phyloP scores from a whole-genome alignment of 1,140 invertebrate species.

The Eurosta solidaginis region DNA sequence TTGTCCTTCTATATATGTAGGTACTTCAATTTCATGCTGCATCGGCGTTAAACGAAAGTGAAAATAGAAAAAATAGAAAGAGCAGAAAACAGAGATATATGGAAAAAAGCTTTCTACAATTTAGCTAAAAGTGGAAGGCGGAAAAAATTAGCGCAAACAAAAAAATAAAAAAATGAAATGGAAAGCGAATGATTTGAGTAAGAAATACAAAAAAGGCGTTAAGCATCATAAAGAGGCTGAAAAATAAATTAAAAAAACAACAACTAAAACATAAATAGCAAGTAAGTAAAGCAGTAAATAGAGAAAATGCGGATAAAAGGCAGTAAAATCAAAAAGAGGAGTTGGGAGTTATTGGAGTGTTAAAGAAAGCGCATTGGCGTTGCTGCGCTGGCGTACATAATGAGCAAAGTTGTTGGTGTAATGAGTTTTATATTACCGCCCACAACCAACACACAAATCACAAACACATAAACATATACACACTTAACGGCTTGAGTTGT shows the following conservation, averaged over 20 bases:
- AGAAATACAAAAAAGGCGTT: constrained; percentile 4
- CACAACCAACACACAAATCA: not conserved
- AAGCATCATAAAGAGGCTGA: constrained; percentile 7
- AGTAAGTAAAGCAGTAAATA: too few species aligned
- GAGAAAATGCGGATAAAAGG: not conserved
- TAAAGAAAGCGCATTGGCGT: not conserved
- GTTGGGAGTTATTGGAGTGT: not conserved
- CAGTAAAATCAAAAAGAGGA: not conserved
- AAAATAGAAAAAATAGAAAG: constrained; percentile 4
- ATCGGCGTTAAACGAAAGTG: constrained; percentile 12
- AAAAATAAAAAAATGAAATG: constrained; percentile 21
- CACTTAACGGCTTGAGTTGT: not conserved
- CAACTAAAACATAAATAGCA: not conserved
- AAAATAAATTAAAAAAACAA: constrained; percentile 9
- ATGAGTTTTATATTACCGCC: constrained; percentile 26
- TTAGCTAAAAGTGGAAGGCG: not conserved
- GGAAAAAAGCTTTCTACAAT: too few species aligned
- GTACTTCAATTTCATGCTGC: not conserved
- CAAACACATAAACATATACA: not conserved
- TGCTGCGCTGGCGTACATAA: not conserved
- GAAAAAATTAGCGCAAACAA: constrained; percentile 27
- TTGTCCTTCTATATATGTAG: not conserved
- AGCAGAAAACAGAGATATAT: not conserved
- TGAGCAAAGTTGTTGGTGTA: constrained; percentile 30
- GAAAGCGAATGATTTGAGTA: constrained; percentile 19